Evolutionary conservation across 2,113 vertebrate species (phyloP).

Genomic region (Desmodus rotundus): DNA sequence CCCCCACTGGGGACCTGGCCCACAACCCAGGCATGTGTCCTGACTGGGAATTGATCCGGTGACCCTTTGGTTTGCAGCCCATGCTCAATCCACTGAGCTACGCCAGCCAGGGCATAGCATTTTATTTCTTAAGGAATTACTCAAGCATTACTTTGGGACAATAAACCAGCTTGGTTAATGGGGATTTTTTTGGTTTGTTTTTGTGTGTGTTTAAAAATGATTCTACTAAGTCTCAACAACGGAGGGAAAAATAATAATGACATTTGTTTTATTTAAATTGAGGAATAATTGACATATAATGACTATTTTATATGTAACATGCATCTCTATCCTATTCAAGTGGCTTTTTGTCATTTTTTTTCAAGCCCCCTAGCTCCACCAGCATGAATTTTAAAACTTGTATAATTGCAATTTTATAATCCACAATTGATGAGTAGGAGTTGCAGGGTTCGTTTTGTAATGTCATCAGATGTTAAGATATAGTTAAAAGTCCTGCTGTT

Average conservation of each 20-base stretch:
- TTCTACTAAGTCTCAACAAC: neutral
- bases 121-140: slow-evolving; percentile 8
- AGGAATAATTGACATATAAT: neutral
- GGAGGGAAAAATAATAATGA: neutral
- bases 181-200: neutral
- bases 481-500: neutral
- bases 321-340: neutral
- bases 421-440: neutral
- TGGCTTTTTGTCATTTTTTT: neutral
- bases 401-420: neutral
- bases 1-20: no score
- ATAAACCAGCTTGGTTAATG: neutral
- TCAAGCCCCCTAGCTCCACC: neutral
- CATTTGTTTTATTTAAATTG: neutral
- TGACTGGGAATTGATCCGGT: no score
- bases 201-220: neutral
- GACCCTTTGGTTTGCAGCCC: no score
- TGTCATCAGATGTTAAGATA: neutral
- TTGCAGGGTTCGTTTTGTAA: neutral
- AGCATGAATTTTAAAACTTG: neutral
- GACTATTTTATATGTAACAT: neutral
- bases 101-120: neutral
- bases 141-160: neutral
- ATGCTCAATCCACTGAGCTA: no score
- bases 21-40: no score